Base-by-base conservation (phyloP, 2,797 vertebrate species). In the Gymnocypris eckloni region DNA sequence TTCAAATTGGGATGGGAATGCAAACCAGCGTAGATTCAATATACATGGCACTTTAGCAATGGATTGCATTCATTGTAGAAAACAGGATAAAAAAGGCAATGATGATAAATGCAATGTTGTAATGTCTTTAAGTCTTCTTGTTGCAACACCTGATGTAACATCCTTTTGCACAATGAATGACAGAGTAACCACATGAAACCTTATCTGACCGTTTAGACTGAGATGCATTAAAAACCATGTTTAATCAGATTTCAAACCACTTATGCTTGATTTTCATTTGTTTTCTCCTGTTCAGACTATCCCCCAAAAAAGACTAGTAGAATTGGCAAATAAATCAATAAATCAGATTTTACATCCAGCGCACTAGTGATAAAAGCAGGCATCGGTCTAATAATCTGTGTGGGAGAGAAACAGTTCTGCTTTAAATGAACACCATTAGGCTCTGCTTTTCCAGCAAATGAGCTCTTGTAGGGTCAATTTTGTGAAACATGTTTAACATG, bases 401-500 rank as follows among this genome's bases (percentile, higher is more conserved):
- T 48, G 54, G 28, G 81, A 66, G 81, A 75, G 6, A 59, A 71
- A 67, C 18, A 22, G 50, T 22, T 61, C 4, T 43, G 66, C 71
- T 75, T 64, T n/a, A 75, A 83, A 83, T 50, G 22, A 64, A 76
- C 82, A 83, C 43, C 56, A 75, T 83, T 76, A 76, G 13, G 28
- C 59, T 41, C 18, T n/a, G 43, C 20, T 76, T 83, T 52, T 67
- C 10, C 37, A 67, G 22, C 11, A 77, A 83, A 67, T 67, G 0
- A 69, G 10, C 45, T 84, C 33, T 52, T 84, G 72, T 83, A 76
- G 56, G 9, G 72, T 83, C 25, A 25, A 6, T 75, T 84, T 75
- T 87, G 61, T 72, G 56, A 61, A 85, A 82, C 82, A 73, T 89
- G 82, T 87, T 89, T 72, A 83, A 86, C 39, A 67, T 73, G 64